phyloP scores from a whole-genome alignment of 1,140 invertebrate species.

The Holotrichia oblita region DNA sequence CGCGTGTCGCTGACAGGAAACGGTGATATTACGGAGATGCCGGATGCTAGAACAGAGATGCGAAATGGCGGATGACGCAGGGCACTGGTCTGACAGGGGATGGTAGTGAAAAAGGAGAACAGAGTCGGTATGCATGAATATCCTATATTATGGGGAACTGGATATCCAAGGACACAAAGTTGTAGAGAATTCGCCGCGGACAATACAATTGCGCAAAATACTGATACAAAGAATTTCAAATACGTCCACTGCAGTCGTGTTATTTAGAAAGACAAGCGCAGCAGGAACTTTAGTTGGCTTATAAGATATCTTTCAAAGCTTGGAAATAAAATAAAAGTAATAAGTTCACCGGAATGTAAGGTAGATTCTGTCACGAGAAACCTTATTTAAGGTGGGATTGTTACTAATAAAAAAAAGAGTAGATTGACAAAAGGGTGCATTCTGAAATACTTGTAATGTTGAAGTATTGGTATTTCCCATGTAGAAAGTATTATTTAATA shows the following conservation, averaged over 20 bases:
- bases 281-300: neutral
- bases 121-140: neutral
- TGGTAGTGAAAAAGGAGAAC: neutral
- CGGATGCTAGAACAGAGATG: conserved; percentile 28
- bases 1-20: conserved; percentile 49
- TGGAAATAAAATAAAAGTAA: neutral
- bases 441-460: no score
- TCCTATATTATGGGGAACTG: neutral
- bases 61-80: conserved; percentile 15
- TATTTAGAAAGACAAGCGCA: conserved; percentile 5
- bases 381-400: no score
- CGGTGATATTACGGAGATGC: conserved; percentile 44
- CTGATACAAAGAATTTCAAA: neutral
- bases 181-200: conserved; percentile 35
- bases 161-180: neutral
- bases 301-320: neutral
- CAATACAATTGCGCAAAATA: conserved; percentile 11
- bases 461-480: no score
- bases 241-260: conserved; percentile 13
- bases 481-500: no score
- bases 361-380: no score
- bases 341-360: neutral
- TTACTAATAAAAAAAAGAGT: no score
- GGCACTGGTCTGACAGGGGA: conserved; percentile 10
- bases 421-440: no score